A percentile compares a stretch with the other conserved stretches of the same genome.
Evolutionary conservation across 2,113 vertebrate genomes (phyloP).

Genomic region (Scalopus aquaticus): DNA sequence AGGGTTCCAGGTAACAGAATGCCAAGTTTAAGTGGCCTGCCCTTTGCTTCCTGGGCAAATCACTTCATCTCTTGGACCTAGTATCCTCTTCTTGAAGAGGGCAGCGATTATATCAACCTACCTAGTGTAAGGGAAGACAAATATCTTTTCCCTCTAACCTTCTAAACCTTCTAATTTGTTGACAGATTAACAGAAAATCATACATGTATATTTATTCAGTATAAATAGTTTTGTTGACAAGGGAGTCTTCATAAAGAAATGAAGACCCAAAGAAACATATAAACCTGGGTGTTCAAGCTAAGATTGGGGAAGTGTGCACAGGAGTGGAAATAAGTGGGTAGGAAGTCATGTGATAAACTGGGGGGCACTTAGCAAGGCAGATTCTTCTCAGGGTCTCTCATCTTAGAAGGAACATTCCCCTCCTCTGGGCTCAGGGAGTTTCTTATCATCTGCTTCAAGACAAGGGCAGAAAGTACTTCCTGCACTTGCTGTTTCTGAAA

Average conservation of each 20-base stretch:
- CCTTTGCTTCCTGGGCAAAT: not conserved
- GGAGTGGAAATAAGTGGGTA: fast-evolving
- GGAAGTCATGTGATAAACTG: not conserved
- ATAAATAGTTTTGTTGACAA: not conserved
- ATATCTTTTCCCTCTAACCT: not conserved
- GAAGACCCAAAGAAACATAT: not conserved
- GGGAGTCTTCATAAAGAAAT: not conserved
- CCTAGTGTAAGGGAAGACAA: not conserved
- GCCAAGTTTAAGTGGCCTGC: too few relatives aligned
- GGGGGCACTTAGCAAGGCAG: not conserved
- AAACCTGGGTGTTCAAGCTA: not conserved
- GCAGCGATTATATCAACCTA: not conserved
- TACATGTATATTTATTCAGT: not conserved
- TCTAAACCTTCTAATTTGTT: not conserved
- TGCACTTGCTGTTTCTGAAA: not conserved
- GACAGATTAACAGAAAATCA: not conserved
- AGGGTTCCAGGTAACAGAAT: not conserved
- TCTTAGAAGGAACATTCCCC: not conserved
- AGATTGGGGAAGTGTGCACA: not conserved
- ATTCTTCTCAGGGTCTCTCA: not conserved
- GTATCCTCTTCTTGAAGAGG: not conserved
- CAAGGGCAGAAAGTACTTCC: not conserved
- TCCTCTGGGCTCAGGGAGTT: not conserved
- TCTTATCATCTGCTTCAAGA: not conserved
- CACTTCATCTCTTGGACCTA: not conserved